These are phyloP conservation scores for Trematomus bernacchii DNA, from an alignment of 2,797 vertebrate genomes.

Conservation along the genomic window DNA sequence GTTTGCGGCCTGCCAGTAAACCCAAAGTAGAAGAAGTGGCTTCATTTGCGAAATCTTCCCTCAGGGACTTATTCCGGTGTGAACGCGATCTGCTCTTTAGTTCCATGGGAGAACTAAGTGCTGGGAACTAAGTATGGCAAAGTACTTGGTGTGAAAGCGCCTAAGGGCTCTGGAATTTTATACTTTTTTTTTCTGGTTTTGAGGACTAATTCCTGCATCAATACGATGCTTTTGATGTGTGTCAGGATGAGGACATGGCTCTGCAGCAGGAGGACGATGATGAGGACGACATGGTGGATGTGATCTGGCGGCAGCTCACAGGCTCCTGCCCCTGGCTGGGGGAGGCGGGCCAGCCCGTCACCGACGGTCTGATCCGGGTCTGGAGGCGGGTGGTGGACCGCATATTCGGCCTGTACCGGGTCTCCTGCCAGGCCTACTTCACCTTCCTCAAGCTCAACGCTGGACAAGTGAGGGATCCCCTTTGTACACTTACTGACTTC, in stretches of 20 bases:
- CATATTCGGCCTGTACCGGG: slow-evolving; percentile 96
- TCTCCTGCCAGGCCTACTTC: slow-evolving; percentile 97
- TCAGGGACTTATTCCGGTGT: no score
- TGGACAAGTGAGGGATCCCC: slow-evolving; percentile 87
- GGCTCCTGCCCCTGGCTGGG: slow-evolving; percentile 94
- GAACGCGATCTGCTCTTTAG: no score
- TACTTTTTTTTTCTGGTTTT: no score
- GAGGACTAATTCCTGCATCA: no score
- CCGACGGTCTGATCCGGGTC: slow-evolving; percentile 94
- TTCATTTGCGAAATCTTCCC: no score
- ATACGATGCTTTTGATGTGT: background rate
- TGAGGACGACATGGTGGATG: slow-evolving; percentile 97
- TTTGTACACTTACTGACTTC: background rate
- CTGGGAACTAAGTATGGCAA: no score
- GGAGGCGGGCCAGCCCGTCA: slow-evolving; percentile 91
- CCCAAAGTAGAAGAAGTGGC: no score
- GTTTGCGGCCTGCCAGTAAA: no score
- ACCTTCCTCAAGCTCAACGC: slow-evolving; percentile 98
- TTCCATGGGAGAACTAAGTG: no score
- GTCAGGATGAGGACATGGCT: slow-evolving; percentile 97
- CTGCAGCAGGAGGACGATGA: slow-evolving; percentile 95
- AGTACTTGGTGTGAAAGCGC: no score
- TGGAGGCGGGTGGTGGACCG: slow-evolving; percentile 96
- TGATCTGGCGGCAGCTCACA: slow-evolving; percentile 95
- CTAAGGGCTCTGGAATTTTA: no score